Conservation (phyloP, 2,797 vertebrate genomes). For the Sebastes iracundus region DNA sequence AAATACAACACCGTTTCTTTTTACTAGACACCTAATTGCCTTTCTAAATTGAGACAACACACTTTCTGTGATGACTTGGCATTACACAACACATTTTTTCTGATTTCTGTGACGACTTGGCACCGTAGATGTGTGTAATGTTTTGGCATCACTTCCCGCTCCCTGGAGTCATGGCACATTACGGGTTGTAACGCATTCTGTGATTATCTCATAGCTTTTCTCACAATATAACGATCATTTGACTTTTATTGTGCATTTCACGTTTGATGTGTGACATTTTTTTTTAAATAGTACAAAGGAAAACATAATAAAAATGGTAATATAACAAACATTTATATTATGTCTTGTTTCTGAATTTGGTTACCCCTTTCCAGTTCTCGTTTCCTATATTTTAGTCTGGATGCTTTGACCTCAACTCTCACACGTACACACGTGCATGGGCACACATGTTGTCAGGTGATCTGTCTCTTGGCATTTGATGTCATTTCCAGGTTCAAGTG, state of each 20-base stretch:
- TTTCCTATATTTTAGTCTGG: background rate
- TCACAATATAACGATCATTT: background rate
- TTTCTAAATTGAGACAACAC: background rate
- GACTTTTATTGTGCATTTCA: background rate
- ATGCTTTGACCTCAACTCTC: constrained; percentile 31
- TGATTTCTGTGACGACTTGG: constrained; percentile 6
- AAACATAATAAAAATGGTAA: background rate
- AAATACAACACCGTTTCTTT: background rate
- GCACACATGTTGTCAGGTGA: constrained; percentile 31
- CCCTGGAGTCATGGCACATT: constrained; percentile 18
- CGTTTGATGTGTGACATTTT: background rate
- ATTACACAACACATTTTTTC: background rate
- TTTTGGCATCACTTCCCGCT: constrained; percentile 15
- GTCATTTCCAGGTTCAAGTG: constrained; percentile 44
- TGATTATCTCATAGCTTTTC: background rate
- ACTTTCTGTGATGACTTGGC: constrained; percentile 21
- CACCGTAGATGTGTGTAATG: background rate
- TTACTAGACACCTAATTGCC: background rate
- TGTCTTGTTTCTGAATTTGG: background rate
- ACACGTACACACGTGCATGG: constrained; percentile 3
- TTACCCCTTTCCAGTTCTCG: background rate
- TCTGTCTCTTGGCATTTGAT: constrained; percentile 41
- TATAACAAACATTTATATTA: background rate
- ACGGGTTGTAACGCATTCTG: background rate
- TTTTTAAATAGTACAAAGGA: background rate